Percentiles rank a stretch among this genome's conserved stretches.
phyloP scores from a whole-genome alignment of 2,888 invertebrate species.

The Spisula subtruncata region DNA sequence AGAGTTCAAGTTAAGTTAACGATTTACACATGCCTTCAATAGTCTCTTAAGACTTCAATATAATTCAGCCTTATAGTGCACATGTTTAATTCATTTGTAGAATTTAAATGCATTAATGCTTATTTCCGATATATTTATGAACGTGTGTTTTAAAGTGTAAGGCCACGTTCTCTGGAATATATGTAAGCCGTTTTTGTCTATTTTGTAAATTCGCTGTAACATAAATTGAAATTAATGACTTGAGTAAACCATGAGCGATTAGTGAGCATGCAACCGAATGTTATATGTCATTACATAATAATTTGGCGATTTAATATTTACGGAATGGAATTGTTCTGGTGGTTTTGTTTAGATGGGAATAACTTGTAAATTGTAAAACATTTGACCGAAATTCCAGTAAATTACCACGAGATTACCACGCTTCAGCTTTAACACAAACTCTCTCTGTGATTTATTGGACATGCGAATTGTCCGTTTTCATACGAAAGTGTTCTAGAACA shows the following conservation, averaged over 20 bases:
- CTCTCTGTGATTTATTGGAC: too few relatives aligned
- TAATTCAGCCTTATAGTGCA: background rate
- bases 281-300: background rate
- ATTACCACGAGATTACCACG: too few relatives aligned
- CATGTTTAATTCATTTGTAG: background rate
- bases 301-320: background rate
- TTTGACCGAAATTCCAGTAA: background rate
- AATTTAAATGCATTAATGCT: background rate
- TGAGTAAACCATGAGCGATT: background rate
- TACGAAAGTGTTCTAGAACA: too few relatives aligned
- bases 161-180: background rate
- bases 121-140: background rate
- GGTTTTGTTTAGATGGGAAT: background rate
- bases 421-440: too few relatives aligned
- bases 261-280: background rate
- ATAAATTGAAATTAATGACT: background rate
- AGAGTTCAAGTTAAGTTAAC: background rate
- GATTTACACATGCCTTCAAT: background rate
- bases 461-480: too few relatives aligned
- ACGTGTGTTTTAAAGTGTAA: background rate
- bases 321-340: background rate
- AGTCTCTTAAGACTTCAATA: background rate
- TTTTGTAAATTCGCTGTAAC: background rate
- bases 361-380: background rate
- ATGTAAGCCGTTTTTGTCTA: background rate